Evolutionary conservation across 1,140 invertebrate genomes (phyloP), one percentile per base, ranked within the genome.

Genomic region (Saccostrea cuccullata): DNA sequence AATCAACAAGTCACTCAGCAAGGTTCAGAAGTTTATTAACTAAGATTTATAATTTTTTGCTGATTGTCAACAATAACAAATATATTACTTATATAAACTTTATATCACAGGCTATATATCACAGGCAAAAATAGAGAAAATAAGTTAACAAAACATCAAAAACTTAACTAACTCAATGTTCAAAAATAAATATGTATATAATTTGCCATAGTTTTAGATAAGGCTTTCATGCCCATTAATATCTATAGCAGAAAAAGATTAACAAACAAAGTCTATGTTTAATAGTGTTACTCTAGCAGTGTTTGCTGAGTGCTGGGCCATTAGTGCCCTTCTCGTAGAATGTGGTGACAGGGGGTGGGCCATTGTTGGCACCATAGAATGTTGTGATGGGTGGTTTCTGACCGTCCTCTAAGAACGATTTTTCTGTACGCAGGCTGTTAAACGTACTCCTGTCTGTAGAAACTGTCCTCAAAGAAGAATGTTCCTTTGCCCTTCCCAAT

Each of bases 391-490:
- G 84, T 20, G 84, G 55, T 60, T 36, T 40, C 84, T 85, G 84
- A 36, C 84, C 15, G n/a, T 40, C 58, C 20, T 85, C 84, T 2
- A 85, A 20, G 84, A 85, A 85, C 30, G 84, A 85, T 13, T 85
- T 85, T 17, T 85, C 84, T 23, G 84, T 56, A 5, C 84, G 55
- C 84, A 91, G 67, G 86, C 90, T 90, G 55, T 82, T 82, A 87
- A 90, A 87, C 17, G 89, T 91, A 64, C n/a, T 88, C 87, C 36
- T 90, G 87, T 12, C 88, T 83, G 83, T 84, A 86, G n/a, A 91
- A 89, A 12, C 77, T 55, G 82, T 91, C 89, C 23, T 82, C 64
- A 36, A 85, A 85, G 67, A 85, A 64, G 23, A 55, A 26, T 60
- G 84, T 58, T 26, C 40, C 36, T 40, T 85, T 86, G 26, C 40